A percentile compares a stretch with the other conserved stretches of the same genome.
Evolutionary conservation across 2,888 invertebrate species (phyloP).

Genomic region (Melitaea athalia): DNA sequence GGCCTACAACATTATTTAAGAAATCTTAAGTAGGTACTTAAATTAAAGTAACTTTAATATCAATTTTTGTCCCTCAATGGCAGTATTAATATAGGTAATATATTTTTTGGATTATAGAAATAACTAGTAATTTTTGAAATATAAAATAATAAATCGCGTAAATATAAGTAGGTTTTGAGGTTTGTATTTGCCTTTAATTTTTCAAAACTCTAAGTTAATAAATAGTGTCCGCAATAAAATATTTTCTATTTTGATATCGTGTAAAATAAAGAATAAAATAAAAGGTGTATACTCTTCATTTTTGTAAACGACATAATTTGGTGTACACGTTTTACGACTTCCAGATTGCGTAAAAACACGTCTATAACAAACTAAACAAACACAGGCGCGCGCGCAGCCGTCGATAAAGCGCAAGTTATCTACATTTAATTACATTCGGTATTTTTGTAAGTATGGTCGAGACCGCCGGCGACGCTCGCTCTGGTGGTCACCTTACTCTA

Average conservation of each 20-base stretch:
- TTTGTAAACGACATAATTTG: slow-evolving; percentile 79
- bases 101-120: too few species aligned
- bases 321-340: slow-evolving; percentile 80
- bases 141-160: too few species aligned
- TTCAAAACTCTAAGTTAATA: not conserved
- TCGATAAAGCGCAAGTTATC: slow-evolving; percentile 81
- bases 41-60: too few species aligned
- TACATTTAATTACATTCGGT: slow-evolving; percentile 81
- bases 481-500: slow-evolving; percentile 60
- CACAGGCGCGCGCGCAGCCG: slow-evolving; percentile 75
- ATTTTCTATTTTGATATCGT: slow-evolving; percentile 3
- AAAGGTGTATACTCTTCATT: slow-evolving; percentile 60
- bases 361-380: slow-evolving; percentile 80
- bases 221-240: not conserved
- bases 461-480: slow-evolving; percentile 73
- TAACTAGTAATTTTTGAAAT: too few species aligned
- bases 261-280: slow-evolving; percentile 22
- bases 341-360: slow-evolving; percentile 82
- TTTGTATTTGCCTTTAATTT: too few species aligned
- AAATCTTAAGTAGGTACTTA: too few species aligned
- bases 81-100: too few species aligned
- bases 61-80: too few species aligned
- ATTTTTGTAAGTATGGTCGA: slow-evolving; percentile 78
- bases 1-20: too few species aligned
- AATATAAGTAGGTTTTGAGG: too few species aligned